A percentile compares a stretch with the other conserved stretches of the same genome.
Conservation (phyloP, 2,888 invertebrate genomes). For the Parnassius smintheus region DNA sequence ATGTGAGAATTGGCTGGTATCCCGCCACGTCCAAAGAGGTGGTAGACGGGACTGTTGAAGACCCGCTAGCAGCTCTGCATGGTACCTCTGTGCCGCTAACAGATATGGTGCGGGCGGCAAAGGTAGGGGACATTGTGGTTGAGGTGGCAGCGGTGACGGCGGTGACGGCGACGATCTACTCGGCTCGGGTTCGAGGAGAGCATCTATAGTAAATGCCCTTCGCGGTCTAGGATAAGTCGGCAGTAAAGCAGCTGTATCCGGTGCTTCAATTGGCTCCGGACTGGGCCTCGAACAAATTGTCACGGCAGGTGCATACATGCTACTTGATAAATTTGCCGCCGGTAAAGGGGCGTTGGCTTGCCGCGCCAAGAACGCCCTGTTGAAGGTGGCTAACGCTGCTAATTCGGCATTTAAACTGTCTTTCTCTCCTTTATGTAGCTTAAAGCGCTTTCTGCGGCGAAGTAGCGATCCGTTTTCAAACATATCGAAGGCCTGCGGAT, state of each 20-base stretch:
- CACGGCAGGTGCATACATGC: constrained; percentile 65
- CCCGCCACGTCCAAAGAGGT: constrained; percentile 75
- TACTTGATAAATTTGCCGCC: constrained; percentile 57
- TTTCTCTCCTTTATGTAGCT: constrained; percentile 85
- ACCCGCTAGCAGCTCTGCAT: constrained; percentile 72
- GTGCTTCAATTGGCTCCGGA: constrained; percentile 67
- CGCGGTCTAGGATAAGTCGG: constrained; percentile 65
- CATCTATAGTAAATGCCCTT: constrained; percentile 93
- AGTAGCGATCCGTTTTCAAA: constrained; percentile 93
- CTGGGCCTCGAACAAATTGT: constrained; percentile 58
- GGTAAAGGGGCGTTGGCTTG: constrained; percentile 69
- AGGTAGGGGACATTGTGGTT: constrained; percentile 66
- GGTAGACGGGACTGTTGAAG: constrained; percentile 73
- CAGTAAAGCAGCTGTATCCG: constrained; percentile 60
- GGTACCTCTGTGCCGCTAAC: constrained; percentile 72
- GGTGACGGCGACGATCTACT: constrained; percentile 68
- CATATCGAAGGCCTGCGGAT: constrained; percentile 91
- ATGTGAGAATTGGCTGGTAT: constrained; percentile 74
- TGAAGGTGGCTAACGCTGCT: constrained; percentile 87
- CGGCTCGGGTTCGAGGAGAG: constrained; percentile 88
- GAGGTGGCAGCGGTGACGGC: constrained; percentile 81
- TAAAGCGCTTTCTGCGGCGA: constrained; percentile 90
- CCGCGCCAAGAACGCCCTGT: constrained; percentile 84
- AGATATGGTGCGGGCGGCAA: constrained; percentile 66
- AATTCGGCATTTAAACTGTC: constrained; percentile 85